Evolutionary conservation across 1,140 invertebrate genomes (phyloP).

Genomic region (Agrilus planipennis): DNA sequence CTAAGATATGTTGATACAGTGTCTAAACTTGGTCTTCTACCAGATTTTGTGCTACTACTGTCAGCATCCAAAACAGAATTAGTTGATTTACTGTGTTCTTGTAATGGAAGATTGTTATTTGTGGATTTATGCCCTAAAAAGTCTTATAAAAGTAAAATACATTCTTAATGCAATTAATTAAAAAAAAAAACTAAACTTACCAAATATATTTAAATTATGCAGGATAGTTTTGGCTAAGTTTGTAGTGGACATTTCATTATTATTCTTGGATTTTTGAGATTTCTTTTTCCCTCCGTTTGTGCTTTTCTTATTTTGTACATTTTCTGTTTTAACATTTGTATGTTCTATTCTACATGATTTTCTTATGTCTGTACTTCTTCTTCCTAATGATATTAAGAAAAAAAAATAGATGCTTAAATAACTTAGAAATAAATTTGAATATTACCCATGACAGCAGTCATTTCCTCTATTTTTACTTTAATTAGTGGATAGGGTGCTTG

Average conservation of each 20-base stretch:
- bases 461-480: constrained; percentile 49
- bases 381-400: constrained; percentile 2
- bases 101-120: constrained; percentile 24
- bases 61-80: constrained; percentile 45
- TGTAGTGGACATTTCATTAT: constrained; percentile 33
- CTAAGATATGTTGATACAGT: constrained; percentile 80
- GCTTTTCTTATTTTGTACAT: constrained; percentile 8
- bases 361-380: constrained; percentile 4
- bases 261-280: constrained; percentile 23
- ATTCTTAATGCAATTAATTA: background rate
- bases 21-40: constrained; percentile 65
- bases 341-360: constrained; percentile 7
- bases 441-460: constrained; percentile 33
- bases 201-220: constrained; percentile 69
- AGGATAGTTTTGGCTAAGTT: constrained; percentile 63
- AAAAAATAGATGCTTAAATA: background rate
- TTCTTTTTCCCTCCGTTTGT: constrained; percentile 23
- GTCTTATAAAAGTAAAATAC: background rate
- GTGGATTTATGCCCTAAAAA: constrained; percentile 26
- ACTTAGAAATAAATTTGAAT: constrained; percentile 1
- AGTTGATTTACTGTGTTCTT: constrained; percentile 25
- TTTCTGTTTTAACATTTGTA: constrained; percentile 4
- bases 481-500: constrained; percentile 71
- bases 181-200: constrained; percentile 37
- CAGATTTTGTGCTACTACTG: constrained; percentile 56